These are phyloP conservation scores for Gastrophryne carolinensis DNA, from an alignment of 2,797 vertebrate species.

Conservation along the genomic window DNA sequence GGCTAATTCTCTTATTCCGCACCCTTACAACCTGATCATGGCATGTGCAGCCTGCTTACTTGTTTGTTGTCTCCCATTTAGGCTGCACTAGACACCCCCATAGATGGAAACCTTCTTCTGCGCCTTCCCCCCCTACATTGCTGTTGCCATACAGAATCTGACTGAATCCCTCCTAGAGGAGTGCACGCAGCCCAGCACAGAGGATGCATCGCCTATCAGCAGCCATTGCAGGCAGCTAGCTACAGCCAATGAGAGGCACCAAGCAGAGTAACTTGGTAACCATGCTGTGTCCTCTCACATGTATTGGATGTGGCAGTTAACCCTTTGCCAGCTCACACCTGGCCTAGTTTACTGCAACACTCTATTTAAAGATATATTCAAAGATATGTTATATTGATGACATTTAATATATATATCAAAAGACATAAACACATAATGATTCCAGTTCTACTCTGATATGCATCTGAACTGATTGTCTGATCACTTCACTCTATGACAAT, in stretches of 20 bases:
- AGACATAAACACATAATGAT: no score
- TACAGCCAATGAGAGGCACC: constrained; percentile 22
- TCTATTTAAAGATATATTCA: background rate
- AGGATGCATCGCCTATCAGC: constrained; percentile 50
- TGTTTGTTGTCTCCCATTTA: constrained; percentile 26
- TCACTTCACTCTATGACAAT: no score
- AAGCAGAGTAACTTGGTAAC: constrained; percentile 36
- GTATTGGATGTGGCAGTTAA: constrained; percentile 44
- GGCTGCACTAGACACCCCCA: constrained; percentile 44
- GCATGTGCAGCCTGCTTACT: background rate
- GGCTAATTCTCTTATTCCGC: constrained; percentile 49
- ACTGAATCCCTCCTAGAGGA: constrained; percentile 60
- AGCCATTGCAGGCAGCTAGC: constrained; percentile 22
- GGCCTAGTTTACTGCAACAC: background rate
- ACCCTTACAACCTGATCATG: constrained; percentile 44
- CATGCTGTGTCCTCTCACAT: constrained; percentile 16
- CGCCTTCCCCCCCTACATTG: constrained; percentile 54
- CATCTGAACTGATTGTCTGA: no score
- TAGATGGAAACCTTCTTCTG: constrained; percentile 41
- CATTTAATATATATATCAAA: no score
- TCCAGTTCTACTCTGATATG: no score
- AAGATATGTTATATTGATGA: no score
- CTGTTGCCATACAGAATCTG: constrained; percentile 59
- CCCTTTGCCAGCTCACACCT: background rate
- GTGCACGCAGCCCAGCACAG: constrained; percentile 49